Conservation (phyloP, 1,140 invertebrate genomes). For the Drosophila serrata region DNA sequence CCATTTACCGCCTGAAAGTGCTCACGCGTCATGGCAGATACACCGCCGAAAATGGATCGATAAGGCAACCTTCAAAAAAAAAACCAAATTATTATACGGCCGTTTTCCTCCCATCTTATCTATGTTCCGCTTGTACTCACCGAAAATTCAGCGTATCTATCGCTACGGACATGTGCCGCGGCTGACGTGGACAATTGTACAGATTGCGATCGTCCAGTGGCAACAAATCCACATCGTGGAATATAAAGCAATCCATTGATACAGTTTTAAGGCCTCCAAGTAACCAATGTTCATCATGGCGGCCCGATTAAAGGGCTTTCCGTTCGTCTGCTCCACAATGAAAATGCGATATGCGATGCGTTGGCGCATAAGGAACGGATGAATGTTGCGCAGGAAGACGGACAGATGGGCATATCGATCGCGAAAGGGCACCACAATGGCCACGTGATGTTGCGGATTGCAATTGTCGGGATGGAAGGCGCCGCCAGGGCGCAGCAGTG, state of each 20-base stretch:
- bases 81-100: neutral
- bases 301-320: conserved; percentile 94
- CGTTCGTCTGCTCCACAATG: conserved; percentile 95
- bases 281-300: conserved; percentile 98
- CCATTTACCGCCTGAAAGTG: conserved; percentile 95
- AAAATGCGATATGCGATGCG: conserved; percentile 97
- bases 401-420: conserved; percentile 94
- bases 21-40: conserved; percentile 92
- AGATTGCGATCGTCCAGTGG: conserved; percentile 97
- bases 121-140: conserved; percentile 85
- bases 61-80: conserved; percentile 92
- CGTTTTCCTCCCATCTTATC: neutral
- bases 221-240: conserved; percentile 97
- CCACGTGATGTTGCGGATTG: conserved; percentile 91
- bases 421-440: conserved; percentile 94
- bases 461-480: conserved; percentile 92
- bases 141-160: conserved; percentile 95
- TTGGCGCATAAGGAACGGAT: conserved; percentile 95
- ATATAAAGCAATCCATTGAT: conserved; percentile 96
- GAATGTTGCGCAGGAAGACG: conserved; percentile 94
- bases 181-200: conserved; percentile 95
- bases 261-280: conserved; percentile 92
- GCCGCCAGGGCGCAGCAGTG: conserved; percentile 89
- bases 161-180: conserved; percentile 97
- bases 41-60: conserved; percentile 94